These are phyloP conservation scores for Monodelphis domestica DNA, from an alignment of 2,797 vertebrate genomes.

Conservation along the genomic window DNA sequence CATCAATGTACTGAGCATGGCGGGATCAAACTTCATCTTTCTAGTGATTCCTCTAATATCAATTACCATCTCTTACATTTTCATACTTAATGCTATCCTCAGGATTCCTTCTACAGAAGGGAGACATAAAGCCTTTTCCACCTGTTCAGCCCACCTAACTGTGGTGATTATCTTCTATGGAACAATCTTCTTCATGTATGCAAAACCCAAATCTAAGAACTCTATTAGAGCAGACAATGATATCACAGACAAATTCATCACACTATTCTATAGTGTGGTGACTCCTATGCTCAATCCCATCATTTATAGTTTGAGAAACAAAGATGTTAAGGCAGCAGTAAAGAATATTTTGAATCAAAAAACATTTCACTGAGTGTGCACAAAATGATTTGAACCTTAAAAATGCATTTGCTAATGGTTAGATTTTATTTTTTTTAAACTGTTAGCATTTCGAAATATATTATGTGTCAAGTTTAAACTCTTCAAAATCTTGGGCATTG, in stretches of 20 bases:
- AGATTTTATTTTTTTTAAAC: neutral
- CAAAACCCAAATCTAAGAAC: constrained; percentile 64
- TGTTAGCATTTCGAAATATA: neutral
- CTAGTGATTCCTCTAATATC: constrained; percentile 68
- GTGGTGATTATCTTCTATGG: constrained; percentile 75
- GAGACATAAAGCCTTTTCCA: constrained; percentile 73
- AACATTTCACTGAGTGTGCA: neutral
- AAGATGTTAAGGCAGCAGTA: constrained; percentile 73
- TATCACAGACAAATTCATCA: constrained; percentile 45
- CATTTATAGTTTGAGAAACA: constrained; percentile 78
- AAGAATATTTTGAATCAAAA: constrained; percentile 51
- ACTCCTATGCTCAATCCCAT: constrained; percentile 76
- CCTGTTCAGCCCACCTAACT: constrained; percentile 70
- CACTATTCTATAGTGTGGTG: constrained; percentile 76
- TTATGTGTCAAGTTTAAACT: too few species aligned
- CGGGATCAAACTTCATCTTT: constrained; percentile 66
- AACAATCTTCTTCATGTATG: constrained; percentile 74
- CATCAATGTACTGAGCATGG: constrained; percentile 67
- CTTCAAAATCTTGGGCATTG: too few species aligned
- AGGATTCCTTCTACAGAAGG: constrained; percentile 68
- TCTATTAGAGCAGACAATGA: neutral
- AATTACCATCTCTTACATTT: constrained; percentile 71
- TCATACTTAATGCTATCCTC: constrained; percentile 67
- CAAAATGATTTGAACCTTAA: neutral
- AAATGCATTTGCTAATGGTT: neutral